Percentiles rank a stretch among this genome's conserved stretches.
phyloP scores from a whole-genome alignment of 2,888 invertebrate species.

The Chymomyza fuscimana region DNA sequence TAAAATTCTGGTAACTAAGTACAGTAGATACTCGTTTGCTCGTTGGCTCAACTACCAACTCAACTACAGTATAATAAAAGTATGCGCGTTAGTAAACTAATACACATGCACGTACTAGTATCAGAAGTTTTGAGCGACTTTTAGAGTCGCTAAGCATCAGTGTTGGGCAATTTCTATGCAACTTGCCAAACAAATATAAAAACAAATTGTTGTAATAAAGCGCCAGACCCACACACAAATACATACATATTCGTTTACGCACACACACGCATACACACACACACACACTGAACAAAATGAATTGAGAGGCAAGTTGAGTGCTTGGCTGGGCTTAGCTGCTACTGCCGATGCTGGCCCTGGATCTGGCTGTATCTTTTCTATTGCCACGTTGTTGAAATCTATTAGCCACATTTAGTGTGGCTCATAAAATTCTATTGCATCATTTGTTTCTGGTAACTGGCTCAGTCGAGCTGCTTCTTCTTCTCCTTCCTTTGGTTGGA shows the following conservation, averaged over 20 bases:
- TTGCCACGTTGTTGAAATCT: constrained; percentile 75
- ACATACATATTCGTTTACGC: constrained; percentile 14
- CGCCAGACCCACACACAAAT: constrained; percentile 34
- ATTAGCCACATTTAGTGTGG: constrained; percentile 75
- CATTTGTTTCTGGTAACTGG: constrained; percentile 68
- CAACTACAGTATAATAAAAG: constrained; percentile 21
- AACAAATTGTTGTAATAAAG: constrained; percentile 69
- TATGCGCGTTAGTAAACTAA: constrained; percentile 41
- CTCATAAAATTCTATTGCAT: constrained; percentile 75
- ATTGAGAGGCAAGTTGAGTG: constrained; percentile 15
- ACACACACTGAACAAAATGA: constrained; percentile 13
- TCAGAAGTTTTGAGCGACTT: constrained; percentile 61
- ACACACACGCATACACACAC: constrained; percentile 4
- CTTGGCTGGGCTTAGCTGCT: constrained; percentile 44
- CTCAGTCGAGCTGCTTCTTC: constrained; percentile 8
- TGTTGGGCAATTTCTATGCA: constrained; percentile 65
- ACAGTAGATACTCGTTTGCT: constrained; percentile 16
- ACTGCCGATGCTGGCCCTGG: neutral
- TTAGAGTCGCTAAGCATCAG: constrained; percentile 44
- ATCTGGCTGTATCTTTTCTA: constrained; percentile 69
- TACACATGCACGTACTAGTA: constrained; percentile 5
- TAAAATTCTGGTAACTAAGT: constrained; percentile 52
- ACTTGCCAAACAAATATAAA: constrained; percentile 74
- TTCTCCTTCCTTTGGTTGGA: constrained; percentile 11
- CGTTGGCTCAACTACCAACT: constrained; percentile 36